Conservation (phyloP, 2,888 invertebrate species). For the Trichopria drosophilae region DNA sequence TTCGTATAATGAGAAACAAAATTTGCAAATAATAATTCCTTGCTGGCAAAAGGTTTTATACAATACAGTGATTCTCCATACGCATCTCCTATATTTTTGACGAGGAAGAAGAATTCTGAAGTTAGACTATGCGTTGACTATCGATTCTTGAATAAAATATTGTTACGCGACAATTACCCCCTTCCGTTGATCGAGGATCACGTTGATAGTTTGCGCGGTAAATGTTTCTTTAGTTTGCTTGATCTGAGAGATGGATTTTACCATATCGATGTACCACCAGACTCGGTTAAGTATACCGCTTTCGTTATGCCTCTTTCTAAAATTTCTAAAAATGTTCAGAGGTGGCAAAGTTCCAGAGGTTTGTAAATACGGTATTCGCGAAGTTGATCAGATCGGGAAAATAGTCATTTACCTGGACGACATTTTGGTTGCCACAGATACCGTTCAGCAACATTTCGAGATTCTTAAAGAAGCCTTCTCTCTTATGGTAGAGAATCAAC, state of each 20-base stretch:
- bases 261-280: neutral
- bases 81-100: too few relatives aligned
- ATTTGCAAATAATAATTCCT: neutral
- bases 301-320: neutral
- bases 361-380: neutral
- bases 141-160: neutral
- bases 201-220: neutral
- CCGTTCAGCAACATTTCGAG: neutral
- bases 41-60: neutral
- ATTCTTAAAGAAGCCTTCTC: neutral
- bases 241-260: too few relatives aligned
- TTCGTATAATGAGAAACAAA: neutral
- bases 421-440: too few relatives aligned
- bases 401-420: too few relatives aligned
- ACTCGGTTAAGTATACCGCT: neutral
- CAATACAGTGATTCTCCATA: neutral
- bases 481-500: too few relatives aligned
- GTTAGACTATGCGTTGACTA: too few relatives aligned
- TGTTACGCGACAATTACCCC: neutral
- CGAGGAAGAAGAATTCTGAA: too few relatives aligned
- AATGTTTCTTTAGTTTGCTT: too few relatives aligned
- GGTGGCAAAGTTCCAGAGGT: neutral
- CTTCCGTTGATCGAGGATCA: neutral
- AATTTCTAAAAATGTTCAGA: neutral
- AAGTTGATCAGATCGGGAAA: neutral